Percentiles rank a stretch among this genome's conserved stretches.
phyloP scores from a whole-genome alignment of 2,797 vertebrate species.

The Scomberomorus guttatus region DNA sequence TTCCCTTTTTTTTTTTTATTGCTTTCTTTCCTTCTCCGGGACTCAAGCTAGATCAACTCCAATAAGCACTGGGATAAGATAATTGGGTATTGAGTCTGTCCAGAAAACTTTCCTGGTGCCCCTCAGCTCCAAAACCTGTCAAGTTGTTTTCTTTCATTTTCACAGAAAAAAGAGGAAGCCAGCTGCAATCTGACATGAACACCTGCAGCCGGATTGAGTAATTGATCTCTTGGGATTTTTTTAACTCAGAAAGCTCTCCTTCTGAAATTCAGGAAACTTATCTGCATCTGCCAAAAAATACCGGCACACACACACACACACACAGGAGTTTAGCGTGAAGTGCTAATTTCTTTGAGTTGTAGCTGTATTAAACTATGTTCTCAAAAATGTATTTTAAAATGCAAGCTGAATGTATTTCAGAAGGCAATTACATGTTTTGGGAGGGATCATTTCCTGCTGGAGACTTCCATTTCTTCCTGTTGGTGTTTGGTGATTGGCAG shows the following conservation, averaged over 20 bases:
- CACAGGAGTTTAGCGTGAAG: slow-evolving; percentile 6
- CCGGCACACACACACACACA: slow-evolving; percentile 11
- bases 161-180: not conserved
- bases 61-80: slow-evolving; percentile 51
- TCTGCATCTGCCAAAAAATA: slow-evolving; percentile 49
- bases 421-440: not conserved
- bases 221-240: slow-evolving; percentile 64
- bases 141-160: slow-evolving; percentile 41
- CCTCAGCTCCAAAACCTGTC: slow-evolving; percentile 44
- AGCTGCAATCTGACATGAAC: slow-evolving; percentile 57
- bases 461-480: not conserved
- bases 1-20: slow-evolving; percentile 45
- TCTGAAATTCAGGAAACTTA: slow-evolving; percentile 47
- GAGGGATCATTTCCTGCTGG: not conserved
- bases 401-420: not conserved
- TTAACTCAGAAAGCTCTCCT: slow-evolving; percentile 32
- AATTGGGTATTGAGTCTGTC: slow-evolving; percentile 74
- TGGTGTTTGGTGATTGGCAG: not conserved
- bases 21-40: slow-evolving; percentile 42
- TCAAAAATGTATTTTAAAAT: not conserved
- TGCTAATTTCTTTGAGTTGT: not conserved
- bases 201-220: slow-evolving; percentile 49
- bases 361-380: not conserved
- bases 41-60: slow-evolving; percentile 41
- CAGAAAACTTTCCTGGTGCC: slow-evolving; percentile 17